Evolutionary conservation across 2,888 invertebrate genomes (phyloP), one percentile per base, ranked within the genome.

Genomic region (Andrena flavipes): DNA sequence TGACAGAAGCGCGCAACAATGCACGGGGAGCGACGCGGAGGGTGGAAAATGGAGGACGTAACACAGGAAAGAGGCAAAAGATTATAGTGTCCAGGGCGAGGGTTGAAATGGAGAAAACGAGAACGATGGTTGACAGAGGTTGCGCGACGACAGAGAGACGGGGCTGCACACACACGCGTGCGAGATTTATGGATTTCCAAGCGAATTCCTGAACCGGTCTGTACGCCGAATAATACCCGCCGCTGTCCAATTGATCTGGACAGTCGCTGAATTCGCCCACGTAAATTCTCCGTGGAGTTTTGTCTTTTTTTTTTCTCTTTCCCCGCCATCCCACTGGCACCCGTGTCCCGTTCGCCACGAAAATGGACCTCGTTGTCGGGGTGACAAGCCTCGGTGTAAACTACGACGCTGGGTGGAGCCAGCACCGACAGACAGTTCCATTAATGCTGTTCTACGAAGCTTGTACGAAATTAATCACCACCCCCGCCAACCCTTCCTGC

Each of bases 171-270:
- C 77, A 75, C 60, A 51, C 33, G 20, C 62, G 42, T 54, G 26
- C n/a, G 76, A 84, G 85, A 85, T 85, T 85, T 85, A 85, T 85
- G 84, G 78, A 81, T 79, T 78, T 81, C 81, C 71, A 70, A 67
- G 75, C 75, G 78, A 84, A 81, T 81, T 84, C 68, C 76, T 70
- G 80, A 56, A 73, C 77, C 35, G 60, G 42, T 69, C 13, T 80
- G 77, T 83, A 77, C 75, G 75, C 65, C 84, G 77, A 80, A 80
- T 84, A 85, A 84, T 81, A 74, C 76, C 73, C 70, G 49, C 51
- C 73, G 64, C 71, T 77, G 78, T 77, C 68, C 84, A 79, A 84
- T 84, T 84, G 85, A 84, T 85, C 82, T 67, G 85, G 82, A 72
- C 76, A 77, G 83, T 82, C 69, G 76, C 51, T 70, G 84, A 67